phyloP scores from a whole-genome alignment of 2,113 vertebrate species.

The Proterorhinus semilunaris region DNA sequence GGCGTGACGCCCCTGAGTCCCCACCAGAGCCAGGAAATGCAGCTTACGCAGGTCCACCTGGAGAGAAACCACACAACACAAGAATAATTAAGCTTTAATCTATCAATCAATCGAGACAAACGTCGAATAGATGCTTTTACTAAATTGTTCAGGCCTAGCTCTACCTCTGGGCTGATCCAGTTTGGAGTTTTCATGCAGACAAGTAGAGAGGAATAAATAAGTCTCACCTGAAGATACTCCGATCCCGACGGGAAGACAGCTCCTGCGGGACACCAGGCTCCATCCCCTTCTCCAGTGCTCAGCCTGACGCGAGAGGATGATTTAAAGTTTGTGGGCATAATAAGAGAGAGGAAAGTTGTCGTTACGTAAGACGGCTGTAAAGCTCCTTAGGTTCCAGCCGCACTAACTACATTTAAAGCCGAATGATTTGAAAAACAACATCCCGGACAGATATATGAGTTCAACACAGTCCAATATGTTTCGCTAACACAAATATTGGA shows the following conservation, averaged over 20 bases:
- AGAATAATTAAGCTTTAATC: no score
- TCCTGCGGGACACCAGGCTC: constrained; percentile 91
- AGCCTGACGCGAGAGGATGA: constrained; percentile 71
- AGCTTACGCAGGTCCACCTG: constrained; percentile 83
- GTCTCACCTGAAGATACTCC: constrained; percentile 85
- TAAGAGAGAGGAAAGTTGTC: not conserved
- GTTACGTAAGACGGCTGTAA: not conserved
- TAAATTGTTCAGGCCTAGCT: not conserved
- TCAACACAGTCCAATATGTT: constrained; percentile 17
- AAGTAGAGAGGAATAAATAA: not conserved
- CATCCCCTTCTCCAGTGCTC: constrained; percentile 87
- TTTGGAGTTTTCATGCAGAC: not conserved
- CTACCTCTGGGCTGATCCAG: not conserved
- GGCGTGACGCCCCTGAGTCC: constrained; percentile 90
- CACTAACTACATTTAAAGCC: constrained; percentile 7
- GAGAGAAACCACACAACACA: not conserved
- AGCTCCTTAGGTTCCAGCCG: constrained; percentile 8
- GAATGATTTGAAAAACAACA: constrained; percentile 12
- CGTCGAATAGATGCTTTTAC: not conserved
- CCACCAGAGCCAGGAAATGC: constrained; percentile 87
- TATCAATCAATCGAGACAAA: no score
- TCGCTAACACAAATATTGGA: constrained; percentile 3
- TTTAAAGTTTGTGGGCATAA: constrained; percentile 5
- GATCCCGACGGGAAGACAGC: constrained; percentile 83
- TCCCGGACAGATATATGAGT: constrained; percentile 16